Evolutionary conservation across 2,113 vertebrate genomes (phyloP).

Genomic region (Lutjanus erythropterus): DNA sequence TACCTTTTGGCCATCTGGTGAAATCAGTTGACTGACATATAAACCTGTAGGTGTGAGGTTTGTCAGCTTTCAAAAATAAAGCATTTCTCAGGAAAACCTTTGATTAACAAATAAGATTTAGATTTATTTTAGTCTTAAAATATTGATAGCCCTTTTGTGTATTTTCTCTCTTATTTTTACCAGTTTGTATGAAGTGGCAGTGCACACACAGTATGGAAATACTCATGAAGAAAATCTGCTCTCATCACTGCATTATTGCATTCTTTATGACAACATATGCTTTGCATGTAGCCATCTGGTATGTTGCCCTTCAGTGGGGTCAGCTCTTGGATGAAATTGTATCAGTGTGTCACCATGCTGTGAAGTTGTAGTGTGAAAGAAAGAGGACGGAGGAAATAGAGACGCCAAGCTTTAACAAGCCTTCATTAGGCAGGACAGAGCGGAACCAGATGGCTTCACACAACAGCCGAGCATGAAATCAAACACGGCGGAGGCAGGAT

Average conservation of each 20-base stretch:
- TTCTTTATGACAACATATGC: slow-evolving; percentile 73
- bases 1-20: not conserved
- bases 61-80: not conserved
- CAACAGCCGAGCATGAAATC: slow-evolving; percentile 1
- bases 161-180: not conserved
- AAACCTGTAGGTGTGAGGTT: not conserved
- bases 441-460: slow-evolving; percentile 1
- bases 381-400: not conserved
- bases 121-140: no score
- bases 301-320: not conserved
- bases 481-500: not conserved
- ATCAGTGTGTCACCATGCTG: not conserved
- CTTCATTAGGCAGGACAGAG: not conserved
- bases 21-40: not conserved
- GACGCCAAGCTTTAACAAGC: not conserved
- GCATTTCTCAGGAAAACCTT: not conserved
- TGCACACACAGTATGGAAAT: slow-evolving; percentile 12
- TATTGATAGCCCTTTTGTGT: not conserved
- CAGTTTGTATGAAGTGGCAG: not conserved
- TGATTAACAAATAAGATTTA: no score
- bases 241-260: slow-evolving; percentile 48
- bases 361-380: not conserved
- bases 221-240: slow-evolving; percentile 19
- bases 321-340: not conserved
- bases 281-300: slow-evolving; percentile 64